Evolutionary conservation across 2,888 invertebrate species (phyloP).

Genomic region (Diachrysia chrysitis): DNA sequence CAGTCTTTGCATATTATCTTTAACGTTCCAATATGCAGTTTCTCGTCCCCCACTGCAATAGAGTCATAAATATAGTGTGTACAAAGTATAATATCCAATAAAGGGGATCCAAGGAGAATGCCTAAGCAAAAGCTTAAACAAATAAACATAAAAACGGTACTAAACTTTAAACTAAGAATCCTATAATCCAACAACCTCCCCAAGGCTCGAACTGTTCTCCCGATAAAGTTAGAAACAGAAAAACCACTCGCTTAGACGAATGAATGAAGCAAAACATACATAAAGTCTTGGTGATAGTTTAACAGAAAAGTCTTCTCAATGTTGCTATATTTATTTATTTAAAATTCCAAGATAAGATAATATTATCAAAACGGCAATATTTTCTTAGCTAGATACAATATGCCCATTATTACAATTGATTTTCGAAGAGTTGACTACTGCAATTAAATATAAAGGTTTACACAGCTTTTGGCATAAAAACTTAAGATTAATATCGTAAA

Average conservation of each 20-base stretch:
- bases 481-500: too few species aligned
- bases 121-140: constrained; percentile 46
- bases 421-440: too few species aligned
- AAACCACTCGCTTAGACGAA: constrained; percentile 9
- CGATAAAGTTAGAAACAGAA: constrained; percentile 16
- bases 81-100: constrained; percentile 40
- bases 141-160: constrained; percentile 55
- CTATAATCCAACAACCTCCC: constrained; percentile 51
- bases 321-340: too few species aligned
- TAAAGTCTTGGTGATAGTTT: too few species aligned
- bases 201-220: constrained; percentile 24
- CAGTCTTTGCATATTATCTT: constrained; percentile 2
- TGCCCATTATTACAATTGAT: too few species aligned
- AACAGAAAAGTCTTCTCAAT: too few species aligned
- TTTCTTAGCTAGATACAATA: too few species aligned
- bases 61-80: constrained; percentile 45
- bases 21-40: constrained; percentile 15
- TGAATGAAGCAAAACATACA: too few species aligned
- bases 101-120: constrained; percentile 40
- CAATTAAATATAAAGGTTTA: too few species aligned
- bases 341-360: too few species aligned
- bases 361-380: too few species aligned
- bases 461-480: too few species aligned
- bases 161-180: constrained; percentile 55
- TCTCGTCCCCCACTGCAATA: constrained; percentile 18